Percentiles rank a stretch among this genome's conserved stretches.
phyloP scores from a whole-genome alignment of 2,113 vertebrate species.

The Jacana jacana region DNA sequence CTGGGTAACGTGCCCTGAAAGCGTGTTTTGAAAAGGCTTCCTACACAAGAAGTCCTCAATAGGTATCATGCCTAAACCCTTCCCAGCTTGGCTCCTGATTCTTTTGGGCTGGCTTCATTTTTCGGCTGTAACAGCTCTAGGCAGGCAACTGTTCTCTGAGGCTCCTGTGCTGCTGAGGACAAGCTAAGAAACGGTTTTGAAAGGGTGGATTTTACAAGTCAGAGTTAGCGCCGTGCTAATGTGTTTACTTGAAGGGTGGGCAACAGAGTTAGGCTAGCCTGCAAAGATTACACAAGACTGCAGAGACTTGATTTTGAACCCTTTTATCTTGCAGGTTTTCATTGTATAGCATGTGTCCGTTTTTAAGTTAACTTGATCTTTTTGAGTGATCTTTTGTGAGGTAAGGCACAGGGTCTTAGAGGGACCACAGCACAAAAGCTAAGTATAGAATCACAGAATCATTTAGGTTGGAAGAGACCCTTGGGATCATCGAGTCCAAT shows the following conservation, averaged over 20 bases:
- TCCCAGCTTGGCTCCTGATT: not conserved
- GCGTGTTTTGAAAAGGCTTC: not conserved
- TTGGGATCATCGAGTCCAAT: too few relatives aligned
- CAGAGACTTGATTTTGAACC: not conserved
- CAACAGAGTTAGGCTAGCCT: not conserved
- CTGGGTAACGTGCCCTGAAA: not conserved
- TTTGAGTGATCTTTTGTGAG: not conserved
- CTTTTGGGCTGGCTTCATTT: not conserved
- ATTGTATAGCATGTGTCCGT: fast-evolving
- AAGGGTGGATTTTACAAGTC: not conserved
- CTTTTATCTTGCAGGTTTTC: not conserved
- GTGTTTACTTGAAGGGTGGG: fast-evolving
- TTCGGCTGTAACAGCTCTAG: not conserved
- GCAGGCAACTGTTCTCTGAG: too few relatives aligned
- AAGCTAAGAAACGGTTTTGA: not conserved
- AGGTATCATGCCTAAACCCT: not conserved
- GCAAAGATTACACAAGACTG: not conserved
- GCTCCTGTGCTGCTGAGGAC: not conserved
- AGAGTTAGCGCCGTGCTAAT: not conserved
- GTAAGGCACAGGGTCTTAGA: not conserved
- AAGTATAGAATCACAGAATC: too few relatives aligned
- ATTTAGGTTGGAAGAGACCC: too few relatives aligned
- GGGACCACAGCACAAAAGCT: not conserved
- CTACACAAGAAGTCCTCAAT: fast-evolving
- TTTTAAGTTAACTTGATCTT: not conserved